Conservation (phyloP, 2,888 invertebrate genomes). For the Erynnis tages region DNA sequence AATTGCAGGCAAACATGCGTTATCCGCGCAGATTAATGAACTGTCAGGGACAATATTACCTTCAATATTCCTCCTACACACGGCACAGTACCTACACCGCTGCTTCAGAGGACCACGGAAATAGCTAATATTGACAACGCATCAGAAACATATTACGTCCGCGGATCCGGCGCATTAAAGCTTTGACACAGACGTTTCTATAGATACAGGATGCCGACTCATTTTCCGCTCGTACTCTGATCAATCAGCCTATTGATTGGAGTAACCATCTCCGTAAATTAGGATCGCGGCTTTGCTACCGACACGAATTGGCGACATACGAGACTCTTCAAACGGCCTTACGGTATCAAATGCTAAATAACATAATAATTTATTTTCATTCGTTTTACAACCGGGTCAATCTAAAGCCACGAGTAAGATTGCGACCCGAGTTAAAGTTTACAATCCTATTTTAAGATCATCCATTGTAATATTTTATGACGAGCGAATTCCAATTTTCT, state of each 20-base stretch:
- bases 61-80: no score
- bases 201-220: slow-evolving; percentile 29
- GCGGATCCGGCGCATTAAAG: neutral
- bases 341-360: no score
- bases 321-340: no score
- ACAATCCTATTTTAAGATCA: neutral
- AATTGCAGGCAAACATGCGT: slow-evolving; percentile 5
- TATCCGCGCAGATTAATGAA: slow-evolving; percentile 11
- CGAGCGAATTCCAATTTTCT: neutral
- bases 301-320: no score
- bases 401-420: neutral
- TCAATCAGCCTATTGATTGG: slow-evolving; percentile 47
- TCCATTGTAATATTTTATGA: neutral
- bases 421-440: neutral
- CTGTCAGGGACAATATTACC: slow-evolving; percentile 12
- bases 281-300: slow-evolving; percentile 42
- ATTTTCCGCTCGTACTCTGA: slow-evolving; percentile 47
- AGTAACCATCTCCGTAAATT: slow-evolving; percentile 50
- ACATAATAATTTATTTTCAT: no score
- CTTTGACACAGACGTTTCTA: slow-evolving; percentile 3
- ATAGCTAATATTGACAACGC: slow-evolving; percentile 5
- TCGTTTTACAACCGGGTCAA: no score
- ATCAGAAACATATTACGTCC: slow-evolving; percentile 7
- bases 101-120: slow-evolving; percentile 10
- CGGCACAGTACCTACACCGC: no score